Percentiles rank a stretch among this genome's conserved stretches.
phyloP scores from a whole-genome alignment of 2,888 invertebrate genomes.

The Cheilosia grossa region DNA sequence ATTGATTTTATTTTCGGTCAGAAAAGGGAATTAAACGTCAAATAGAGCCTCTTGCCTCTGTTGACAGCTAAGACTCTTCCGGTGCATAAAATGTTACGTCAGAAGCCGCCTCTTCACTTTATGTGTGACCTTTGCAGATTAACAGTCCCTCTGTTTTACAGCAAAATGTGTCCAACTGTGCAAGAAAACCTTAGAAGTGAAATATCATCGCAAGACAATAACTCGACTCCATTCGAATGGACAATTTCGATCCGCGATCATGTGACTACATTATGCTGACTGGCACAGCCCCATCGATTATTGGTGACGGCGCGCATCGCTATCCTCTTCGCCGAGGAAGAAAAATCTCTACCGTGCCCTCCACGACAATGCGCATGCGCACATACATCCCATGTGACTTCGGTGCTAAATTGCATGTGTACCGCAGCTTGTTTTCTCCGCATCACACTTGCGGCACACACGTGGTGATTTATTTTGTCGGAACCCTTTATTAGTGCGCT shows the following conservation, averaged over 20 bases:
- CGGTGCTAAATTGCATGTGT: slow-evolving; percentile 49
- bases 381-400: slow-evolving; percentile 58
- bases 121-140: too few relatives aligned
- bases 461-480: slow-evolving; percentile 61
- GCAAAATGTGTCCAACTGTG: not conserved
- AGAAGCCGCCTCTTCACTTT: too few relatives aligned
- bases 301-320: slow-evolving; percentile 34
- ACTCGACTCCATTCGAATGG: slow-evolving; percentile 13
- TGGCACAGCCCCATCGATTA: slow-evolving; percentile 53
- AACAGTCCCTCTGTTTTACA: too few relatives aligned
- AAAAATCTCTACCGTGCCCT: slow-evolving; percentile 15
- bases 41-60: too few relatives aligned
- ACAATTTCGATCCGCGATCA: slow-evolving; percentile 22
- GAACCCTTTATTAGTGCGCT: slow-evolving; percentile 63
- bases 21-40: too few relatives aligned
- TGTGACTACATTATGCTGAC: slow-evolving; percentile 43
- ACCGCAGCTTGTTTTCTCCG: slow-evolving; percentile 35
- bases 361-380: slow-evolving; percentile 24
- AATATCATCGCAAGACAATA: not conserved
- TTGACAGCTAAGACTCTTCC: too few relatives aligned
- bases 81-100: too few relatives aligned
- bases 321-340: slow-evolving; percentile 4
- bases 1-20: too few relatives aligned
- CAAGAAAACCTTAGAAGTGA: not conserved
- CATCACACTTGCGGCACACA: slow-evolving; percentile 27